phyloP scores from a whole-genome alignment of 1,140 invertebrate species.

The Thaumetopoea pityocampa region DNA sequence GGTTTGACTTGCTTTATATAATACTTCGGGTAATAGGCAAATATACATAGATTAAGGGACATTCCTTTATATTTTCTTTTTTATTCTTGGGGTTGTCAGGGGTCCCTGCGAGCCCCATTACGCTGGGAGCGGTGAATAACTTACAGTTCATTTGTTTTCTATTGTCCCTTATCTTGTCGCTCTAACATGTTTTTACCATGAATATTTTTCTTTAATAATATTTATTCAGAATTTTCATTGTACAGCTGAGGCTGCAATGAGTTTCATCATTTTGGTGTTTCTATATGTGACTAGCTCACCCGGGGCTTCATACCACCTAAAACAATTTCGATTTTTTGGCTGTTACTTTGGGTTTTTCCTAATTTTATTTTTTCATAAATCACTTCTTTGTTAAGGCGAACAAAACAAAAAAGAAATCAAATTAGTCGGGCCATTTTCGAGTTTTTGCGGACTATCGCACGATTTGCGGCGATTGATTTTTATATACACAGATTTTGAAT shows the following conservation, averaged over 20 bases:
- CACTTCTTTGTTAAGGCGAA: too few relatives aligned
- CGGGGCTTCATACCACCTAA: too few relatives aligned
- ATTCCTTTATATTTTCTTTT: conserved; percentile 21
- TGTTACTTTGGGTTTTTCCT: too few relatives aligned
- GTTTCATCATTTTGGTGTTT: conserved; percentile 2
- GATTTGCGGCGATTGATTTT: too few relatives aligned
- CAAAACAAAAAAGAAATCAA: too few relatives aligned
- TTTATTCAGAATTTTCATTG: conserved; percentile 11
- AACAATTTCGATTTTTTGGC: too few relatives aligned
- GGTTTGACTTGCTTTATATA: too few relatives aligned
- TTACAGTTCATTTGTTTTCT: conserved; percentile 51
- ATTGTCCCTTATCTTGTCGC: conserved; percentile 42
- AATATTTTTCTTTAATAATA: conserved; percentile 22
- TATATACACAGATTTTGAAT: too few relatives aligned
- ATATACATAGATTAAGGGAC: conserved; percentile 31
- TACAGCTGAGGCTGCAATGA: conserved; percentile 10
- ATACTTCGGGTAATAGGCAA: conserved; percentile 5
- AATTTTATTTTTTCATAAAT: too few relatives aligned
- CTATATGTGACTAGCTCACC: too few relatives aligned
- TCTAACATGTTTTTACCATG: conserved; percentile 25
- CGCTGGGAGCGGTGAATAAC: conserved; percentile 37
- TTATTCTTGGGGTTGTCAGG: conserved; percentile 13
- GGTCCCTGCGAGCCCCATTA: conserved; percentile 31
- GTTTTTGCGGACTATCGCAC: too few relatives aligned
- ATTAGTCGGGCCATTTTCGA: too few relatives aligned